phyloP scores from a whole-genome alignment of 35 echinoderm and acorn worm species.

The Acanthaster planci region DNA sequence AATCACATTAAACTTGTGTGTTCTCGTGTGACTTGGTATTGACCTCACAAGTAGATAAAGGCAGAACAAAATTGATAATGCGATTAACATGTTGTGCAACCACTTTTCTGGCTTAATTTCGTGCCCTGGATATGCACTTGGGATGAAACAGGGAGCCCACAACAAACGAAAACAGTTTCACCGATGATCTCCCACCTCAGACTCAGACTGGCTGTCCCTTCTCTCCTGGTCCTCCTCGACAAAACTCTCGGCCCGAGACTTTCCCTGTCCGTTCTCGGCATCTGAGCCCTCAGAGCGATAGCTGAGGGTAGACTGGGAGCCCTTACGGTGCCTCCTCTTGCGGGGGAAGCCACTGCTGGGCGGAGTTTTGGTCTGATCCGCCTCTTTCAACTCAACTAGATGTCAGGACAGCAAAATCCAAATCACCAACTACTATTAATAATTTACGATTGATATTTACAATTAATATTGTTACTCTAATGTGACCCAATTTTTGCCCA shows the following conservation, averaged over 20 bases:
- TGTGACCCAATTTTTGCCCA: too few relatives aligned
- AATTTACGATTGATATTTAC: too few relatives aligned
- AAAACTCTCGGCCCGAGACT: neutral
- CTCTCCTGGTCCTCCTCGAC: constrained; percentile 33
- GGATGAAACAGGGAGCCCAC: neutral
- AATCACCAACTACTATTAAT: too few relatives aligned
- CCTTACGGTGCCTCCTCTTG: constrained; percentile 11
- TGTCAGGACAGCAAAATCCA: too few relatives aligned
- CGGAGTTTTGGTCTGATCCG: constrained; percentile 8
- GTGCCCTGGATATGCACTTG: too few relatives aligned
- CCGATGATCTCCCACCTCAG: constrained; percentile 61
- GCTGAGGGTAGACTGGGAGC: constrained; percentile 1
- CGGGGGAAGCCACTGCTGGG: neutral
- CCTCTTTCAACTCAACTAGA: neutral
- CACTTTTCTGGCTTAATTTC: too few relatives aligned
- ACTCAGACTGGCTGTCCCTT: constrained; percentile 69
- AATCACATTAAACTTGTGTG: too few relatives aligned
- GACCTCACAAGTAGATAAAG: too few relatives aligned
- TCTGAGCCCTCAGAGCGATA: neutral
- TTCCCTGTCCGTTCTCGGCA: constrained; percentile 12
- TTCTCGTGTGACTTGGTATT: too few relatives aligned
- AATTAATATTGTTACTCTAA: too few relatives aligned
- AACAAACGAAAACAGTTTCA: neutral
- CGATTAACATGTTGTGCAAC: too few relatives aligned
- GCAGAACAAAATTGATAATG: too few relatives aligned